A percentile compares a stretch with the other conserved stretches of the same genome.
These are phyloP conservation scores for Amphiduros pacificus DNA, from an alignment of 2,888 invertebrate species.

Conservation along the genomic window DNA sequence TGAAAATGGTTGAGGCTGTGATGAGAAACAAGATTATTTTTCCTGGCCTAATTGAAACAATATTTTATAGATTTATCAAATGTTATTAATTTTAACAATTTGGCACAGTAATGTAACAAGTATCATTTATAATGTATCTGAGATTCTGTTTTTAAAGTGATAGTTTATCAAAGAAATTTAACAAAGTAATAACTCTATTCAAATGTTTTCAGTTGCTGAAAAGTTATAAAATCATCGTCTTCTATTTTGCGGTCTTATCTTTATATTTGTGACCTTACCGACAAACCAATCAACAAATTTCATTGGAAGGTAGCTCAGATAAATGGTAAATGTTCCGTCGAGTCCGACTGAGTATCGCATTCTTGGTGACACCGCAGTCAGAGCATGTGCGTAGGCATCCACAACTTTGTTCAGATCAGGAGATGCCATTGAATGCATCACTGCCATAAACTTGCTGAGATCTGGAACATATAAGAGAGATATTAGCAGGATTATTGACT, in stretches of 20 bases:
- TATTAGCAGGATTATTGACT: too few relatives aligned
- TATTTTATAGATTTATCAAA: too few relatives aligned
- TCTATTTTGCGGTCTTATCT: background rate
- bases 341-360: slow-evolving; percentile 25
- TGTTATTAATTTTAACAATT: too few relatives aligned
- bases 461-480: background rate
- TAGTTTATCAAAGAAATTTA: too few relatives aligned
- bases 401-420: slow-evolving; percentile 20
- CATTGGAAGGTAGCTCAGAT: background rate
- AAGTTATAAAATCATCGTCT: background rate
- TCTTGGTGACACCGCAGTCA: slow-evolving; percentile 22
- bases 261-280: background rate
- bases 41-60: too few relatives aligned
- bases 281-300: background rate
- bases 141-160: too few relatives aligned
- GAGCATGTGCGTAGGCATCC: slow-evolving; percentile 28
- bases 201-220: too few relatives aligned
- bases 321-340: slow-evolving; percentile 9
- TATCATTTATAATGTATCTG: too few relatives aligned
- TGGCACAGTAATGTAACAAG: too few relatives aligned
- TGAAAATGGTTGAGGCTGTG: too few relatives aligned
- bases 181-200: too few relatives aligned
- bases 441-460: background rate
- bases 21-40: too few relatives aligned
- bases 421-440: slow-evolving; percentile 8